Evolutionary conservation across 2,888 invertebrate species (phyloP).

Genomic region (Belgica antarctica): DNA sequence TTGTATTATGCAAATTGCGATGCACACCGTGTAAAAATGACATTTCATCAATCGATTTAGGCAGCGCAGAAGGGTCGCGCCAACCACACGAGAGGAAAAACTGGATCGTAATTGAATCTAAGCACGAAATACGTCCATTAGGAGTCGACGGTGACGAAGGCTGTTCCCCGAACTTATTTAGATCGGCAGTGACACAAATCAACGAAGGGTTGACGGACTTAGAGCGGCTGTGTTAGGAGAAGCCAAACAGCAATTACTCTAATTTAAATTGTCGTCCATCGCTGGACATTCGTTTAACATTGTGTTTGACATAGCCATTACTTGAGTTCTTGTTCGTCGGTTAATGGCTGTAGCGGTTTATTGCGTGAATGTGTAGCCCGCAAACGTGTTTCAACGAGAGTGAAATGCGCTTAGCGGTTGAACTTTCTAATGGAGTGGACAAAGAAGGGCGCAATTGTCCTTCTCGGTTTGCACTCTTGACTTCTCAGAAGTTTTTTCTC

Average conservation of each 20-base stretch:
- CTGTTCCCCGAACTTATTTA: constrained; percentile 21
- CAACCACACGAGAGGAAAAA: not conserved
- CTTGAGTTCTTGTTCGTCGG: not conserved
- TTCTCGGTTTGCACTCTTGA: constrained; percentile 40
- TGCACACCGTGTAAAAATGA: constrained; percentile 26
- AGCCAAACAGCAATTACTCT: constrained; percentile 38
- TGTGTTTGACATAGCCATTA: constrained; percentile 18
- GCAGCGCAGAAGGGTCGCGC: constrained; percentile 24
- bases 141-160: not conserved
- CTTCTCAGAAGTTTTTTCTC: constrained; percentile 24
- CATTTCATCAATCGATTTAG: constrained; percentile 27
- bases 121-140: constrained; percentile 41
- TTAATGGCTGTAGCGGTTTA: constrained; percentile 16
- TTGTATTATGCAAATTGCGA: constrained; percentile 38
- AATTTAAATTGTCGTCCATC: constrained; percentile 43
- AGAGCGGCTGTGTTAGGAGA: not conserved
- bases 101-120: constrained; percentile 38
- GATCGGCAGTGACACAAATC: constrained; percentile 39
- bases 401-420: constrained; percentile 37
- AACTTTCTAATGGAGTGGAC: constrained; percentile 23
- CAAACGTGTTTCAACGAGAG: constrained; percentile 13
- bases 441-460: not conserved
- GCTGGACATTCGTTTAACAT: constrained; percentile 32
- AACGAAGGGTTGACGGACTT: constrained; percentile 35
- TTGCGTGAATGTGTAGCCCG: not conserved